Evolutionary conservation across 1,140 invertebrate genomes (phyloP).

Genomic region (Monochamus saltuarius): DNA sequence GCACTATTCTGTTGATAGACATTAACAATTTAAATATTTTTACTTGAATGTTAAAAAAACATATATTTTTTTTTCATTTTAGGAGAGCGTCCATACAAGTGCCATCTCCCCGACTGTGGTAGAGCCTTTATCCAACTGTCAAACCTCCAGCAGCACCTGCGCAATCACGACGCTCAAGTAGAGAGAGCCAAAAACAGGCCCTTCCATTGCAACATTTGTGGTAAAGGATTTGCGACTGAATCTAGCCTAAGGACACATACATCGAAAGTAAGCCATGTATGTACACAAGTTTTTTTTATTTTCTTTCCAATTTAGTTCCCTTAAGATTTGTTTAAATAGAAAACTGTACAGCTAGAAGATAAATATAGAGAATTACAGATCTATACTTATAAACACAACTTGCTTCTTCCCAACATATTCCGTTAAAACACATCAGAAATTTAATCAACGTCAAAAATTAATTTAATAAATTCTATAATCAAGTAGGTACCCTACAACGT

Average conservation of each 20-base stretch:
- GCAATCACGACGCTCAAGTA: constrained; percentile 94
- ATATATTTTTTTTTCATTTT: constrained; percentile 48
- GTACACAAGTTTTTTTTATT: constrained; percentile 54
- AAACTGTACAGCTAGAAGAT: constrained; percentile 4
- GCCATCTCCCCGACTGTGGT: constrained; percentile 92
- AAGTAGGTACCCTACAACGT: too few species aligned
- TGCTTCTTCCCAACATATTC: too few species aligned
- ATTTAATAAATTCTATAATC: too few species aligned
- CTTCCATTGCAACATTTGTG: constrained; percentile 95
- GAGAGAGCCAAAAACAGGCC: constrained; percentile 92
- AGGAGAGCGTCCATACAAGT: constrained; percentile 97
- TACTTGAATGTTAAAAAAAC: too few species aligned
- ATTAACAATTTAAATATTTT: too few species aligned
- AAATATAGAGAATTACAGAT: too few species aligned
- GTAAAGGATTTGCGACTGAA: constrained; percentile 94
- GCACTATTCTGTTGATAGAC: too few species aligned
- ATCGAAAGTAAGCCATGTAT: constrained; percentile 88
- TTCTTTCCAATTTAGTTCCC: constrained; percentile 20
- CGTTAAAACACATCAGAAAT: not conserved
- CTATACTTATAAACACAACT: too few species aligned
- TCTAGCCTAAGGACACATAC: constrained; percentile 93
- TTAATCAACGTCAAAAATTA: too few species aligned
- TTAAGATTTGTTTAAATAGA: constrained; percentile 4
- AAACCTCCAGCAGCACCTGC: constrained; percentile 93
- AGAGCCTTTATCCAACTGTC: constrained; percentile 96